phyloP scores from a whole-genome alignment of 2,888 invertebrate species.

The Elaeidobius kamerunicus region DNA sequence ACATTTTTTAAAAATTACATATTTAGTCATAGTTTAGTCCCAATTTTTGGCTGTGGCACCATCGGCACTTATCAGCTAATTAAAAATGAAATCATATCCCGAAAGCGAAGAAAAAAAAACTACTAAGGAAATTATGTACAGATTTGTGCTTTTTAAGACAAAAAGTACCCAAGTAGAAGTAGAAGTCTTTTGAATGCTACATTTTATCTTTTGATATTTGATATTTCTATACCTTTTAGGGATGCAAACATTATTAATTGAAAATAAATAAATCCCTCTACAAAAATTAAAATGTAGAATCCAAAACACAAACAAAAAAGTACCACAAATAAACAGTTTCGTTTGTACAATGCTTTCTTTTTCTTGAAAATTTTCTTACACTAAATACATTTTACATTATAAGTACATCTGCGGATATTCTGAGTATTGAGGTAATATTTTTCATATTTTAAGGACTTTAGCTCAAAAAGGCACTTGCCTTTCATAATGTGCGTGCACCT shows the following conservation, averaged over 20 bases:
- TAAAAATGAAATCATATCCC: conserved; percentile 24
- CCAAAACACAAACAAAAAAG: neutral
- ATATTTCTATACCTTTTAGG: too few species aligned
- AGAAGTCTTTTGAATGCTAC: conserved; percentile 15
- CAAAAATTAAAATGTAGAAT: too few species aligned
- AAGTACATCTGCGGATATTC: conserved; percentile 52
- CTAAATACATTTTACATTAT: conserved; percentile 51
- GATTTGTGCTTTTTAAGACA: conserved; percentile 18
- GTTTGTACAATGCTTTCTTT: conserved; percentile 26
- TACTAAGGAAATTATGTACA: conserved; percentile 27
- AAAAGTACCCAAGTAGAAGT: conserved; percentile 17
- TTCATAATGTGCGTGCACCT: conserved; percentile 1
- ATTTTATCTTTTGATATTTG: conserved; percentile 3
- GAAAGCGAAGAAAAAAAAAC: conserved; percentile 25
- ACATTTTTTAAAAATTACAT: neutral
- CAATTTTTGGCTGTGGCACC: conserved; percentile 5
- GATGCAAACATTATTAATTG: too few species aligned
- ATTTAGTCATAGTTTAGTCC: too few species aligned
- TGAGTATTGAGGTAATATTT: conserved; percentile 52
- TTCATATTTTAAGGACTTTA: conserved; percentile 38
- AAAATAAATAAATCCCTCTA: too few species aligned
- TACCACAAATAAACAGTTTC: conserved; percentile 13
- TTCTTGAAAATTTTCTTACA: conserved; percentile 40
- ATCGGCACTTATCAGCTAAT: conserved; percentile 9
- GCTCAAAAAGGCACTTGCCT: conserved; percentile 11